These are phyloP conservation scores for Hemithea aestivaria DNA, from an alignment of 2,888 invertebrate genomes.

Conservation along the genomic window DNA sequence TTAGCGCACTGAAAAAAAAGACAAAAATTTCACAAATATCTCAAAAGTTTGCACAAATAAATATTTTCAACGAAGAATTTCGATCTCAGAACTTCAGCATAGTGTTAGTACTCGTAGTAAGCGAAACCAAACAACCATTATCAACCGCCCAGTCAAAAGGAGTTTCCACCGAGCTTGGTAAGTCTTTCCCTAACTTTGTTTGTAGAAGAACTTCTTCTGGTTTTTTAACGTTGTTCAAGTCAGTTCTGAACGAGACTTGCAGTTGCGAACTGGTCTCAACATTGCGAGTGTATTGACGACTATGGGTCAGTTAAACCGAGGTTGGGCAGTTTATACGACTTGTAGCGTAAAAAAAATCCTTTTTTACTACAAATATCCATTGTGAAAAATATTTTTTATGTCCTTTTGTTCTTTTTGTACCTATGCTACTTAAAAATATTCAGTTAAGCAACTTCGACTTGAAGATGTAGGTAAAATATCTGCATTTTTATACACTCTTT, in stretches of 20 bases:
- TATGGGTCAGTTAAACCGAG: not conserved
- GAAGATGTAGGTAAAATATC: too few relatives aligned
- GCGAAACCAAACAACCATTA: conserved; percentile 16
- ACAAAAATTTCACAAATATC: too few relatives aligned
- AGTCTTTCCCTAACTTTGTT: conserved; percentile 17
- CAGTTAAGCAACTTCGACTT: too few relatives aligned
- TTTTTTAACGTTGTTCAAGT: conserved; percentile 16
- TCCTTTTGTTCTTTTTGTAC: too few relatives aligned
- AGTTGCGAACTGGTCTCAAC: conserved; percentile 6
- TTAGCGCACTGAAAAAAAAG: too few relatives aligned
- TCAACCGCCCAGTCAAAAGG: conserved; percentile 16
- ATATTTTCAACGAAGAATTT: not conserved
- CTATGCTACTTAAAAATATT: too few relatives aligned
- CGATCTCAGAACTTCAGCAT: conserved; percentile 5
- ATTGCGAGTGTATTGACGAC: conserved; percentile 1
- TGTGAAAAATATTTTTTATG: too few relatives aligned
- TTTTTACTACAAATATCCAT: too few relatives aligned
- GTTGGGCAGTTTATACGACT: too few relatives aligned
- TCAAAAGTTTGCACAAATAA: too few relatives aligned
- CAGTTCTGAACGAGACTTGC: conserved; percentile 10
- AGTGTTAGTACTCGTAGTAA: conserved; percentile 17
- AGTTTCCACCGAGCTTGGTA: conserved; percentile 15
- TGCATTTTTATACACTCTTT: too few relatives aligned
- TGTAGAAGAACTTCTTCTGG: conserved; percentile 13
- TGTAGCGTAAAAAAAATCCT: too few relatives aligned